These are phyloP conservation scores for Aphaenogaster floridana DNA, from an alignment of 1,140 invertebrate species.

Conservation along the genomic window DNA sequence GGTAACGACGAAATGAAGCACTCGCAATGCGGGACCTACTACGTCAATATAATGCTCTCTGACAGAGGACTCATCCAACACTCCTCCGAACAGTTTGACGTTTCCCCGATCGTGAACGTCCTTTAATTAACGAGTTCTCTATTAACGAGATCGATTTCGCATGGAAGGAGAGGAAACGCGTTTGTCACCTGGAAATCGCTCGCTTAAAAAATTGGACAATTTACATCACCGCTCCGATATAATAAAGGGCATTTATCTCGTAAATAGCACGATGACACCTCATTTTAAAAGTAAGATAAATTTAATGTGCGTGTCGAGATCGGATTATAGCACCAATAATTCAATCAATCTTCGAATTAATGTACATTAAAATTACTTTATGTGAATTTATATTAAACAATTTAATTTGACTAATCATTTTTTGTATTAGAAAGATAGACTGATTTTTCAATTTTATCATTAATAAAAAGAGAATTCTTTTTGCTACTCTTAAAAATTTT, in stretches of 20 bases:
- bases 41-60: slow-evolving; percentile 38
- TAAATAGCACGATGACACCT: neutral
- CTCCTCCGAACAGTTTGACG: slow-evolving; percentile 33
- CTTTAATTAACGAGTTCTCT: slow-evolving; percentile 39
- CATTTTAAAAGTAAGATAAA: neutral
- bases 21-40: slow-evolving; percentile 47
- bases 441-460: neutral
- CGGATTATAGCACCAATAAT: neutral
- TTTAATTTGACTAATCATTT: neutral
- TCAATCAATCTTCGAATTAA: slow-evolving; percentile 8
- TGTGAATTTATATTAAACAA: neutral
- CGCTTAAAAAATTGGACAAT: slow-evolving; percentile 20
- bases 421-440: neutral
- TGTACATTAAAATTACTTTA: neutral
- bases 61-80: slow-evolving; percentile 29
- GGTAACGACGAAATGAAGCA: slow-evolving; percentile 54
- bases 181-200: neutral
- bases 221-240: neutral
- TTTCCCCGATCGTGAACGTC: neutral
- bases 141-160: slow-evolving; percentile 23
- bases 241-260: neutral
- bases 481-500: neutral
- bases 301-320: neutral
- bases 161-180: slow-evolving; percentile 19
- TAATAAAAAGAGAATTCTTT: neutral